Conservation (phyloP, 2,888 invertebrate species). For the Torymus tubicola region DNA sequence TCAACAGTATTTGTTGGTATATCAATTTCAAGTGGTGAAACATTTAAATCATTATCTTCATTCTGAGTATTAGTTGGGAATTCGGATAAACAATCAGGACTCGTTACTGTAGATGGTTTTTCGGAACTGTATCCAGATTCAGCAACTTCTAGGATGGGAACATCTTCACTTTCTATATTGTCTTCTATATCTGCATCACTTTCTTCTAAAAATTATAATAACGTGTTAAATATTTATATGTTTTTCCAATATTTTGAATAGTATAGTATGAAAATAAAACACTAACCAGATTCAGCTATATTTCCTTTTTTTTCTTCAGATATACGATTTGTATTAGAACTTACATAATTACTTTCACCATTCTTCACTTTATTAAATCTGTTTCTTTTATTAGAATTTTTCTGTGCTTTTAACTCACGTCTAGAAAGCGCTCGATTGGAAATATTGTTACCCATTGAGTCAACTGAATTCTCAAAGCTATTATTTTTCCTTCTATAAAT, state of each 20-base stretch:
- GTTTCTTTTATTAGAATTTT: slow-evolving; percentile 79
- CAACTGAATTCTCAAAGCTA: slow-evolving; percentile 65
- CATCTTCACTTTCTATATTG: slow-evolving; percentile 77
- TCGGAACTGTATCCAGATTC: slow-evolving; percentile 85
- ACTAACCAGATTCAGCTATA: slow-evolving; percentile 64
- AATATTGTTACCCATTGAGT: slow-evolving; percentile 64
- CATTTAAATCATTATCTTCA: slow-evolving; percentile 6
- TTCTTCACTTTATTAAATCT: slow-evolving; percentile 74
- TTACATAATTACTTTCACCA: slow-evolving; percentile 54
- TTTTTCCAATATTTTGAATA: no score
- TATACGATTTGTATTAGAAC: slow-evolving; percentile 62
- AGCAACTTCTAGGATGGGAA: slow-evolving; percentile 77
- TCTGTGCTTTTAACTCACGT: slow-evolving; percentile 78
- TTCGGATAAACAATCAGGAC: slow-evolving; percentile 75
- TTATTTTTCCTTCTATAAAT: slow-evolving; percentile 65
- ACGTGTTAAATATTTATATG: no score
- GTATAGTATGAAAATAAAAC: not conserved
- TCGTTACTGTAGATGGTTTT: slow-evolving; percentile 79
- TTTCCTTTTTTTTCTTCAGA: slow-evolving; percentile 65
- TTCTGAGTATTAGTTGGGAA: slow-evolving; percentile 45
- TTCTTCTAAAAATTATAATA: slow-evolving; percentile 78
- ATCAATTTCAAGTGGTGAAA: slow-evolving; percentile 7
- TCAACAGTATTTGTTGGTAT: not conserved
- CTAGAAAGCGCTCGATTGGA: slow-evolving; percentile 77
- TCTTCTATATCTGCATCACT: slow-evolving; percentile 91